Conservation (phyloP, 2,113 vertebrate species). For the Thryonomys swinderianus region DNA sequence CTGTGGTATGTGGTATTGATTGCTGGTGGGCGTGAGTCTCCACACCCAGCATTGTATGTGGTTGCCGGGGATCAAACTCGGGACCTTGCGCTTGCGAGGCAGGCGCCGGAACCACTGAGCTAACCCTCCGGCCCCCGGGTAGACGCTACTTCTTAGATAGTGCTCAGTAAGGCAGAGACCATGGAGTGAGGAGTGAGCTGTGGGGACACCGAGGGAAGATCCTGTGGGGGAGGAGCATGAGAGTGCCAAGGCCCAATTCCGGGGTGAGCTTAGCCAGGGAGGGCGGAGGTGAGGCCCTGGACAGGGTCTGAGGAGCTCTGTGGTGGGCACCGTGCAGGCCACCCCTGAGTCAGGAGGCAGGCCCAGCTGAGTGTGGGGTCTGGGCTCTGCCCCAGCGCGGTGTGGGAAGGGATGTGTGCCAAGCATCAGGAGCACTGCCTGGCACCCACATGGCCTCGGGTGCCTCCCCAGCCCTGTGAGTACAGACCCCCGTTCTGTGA, state of each 20-base stretch:
- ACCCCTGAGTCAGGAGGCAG: background rate
- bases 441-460: background rate
- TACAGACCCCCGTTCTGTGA: background rate
- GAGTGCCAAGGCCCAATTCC: rapidly evolving
- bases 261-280: rapidly evolving
- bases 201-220: rapidly evolving
- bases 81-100: no score
- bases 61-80: no score
- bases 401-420: rapidly evolving
- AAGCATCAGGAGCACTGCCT: no score
- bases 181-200: background rate
- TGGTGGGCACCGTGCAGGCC: background rate
- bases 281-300: background rate
- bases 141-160: no score
- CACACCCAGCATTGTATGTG: no score
- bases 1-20: no score
- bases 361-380: rapidly evolving
- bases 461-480: background rate
- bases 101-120: no score
- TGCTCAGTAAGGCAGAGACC: background rate
- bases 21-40: no score
- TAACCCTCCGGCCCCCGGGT: no score
- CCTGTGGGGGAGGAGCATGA: rapidly evolving
- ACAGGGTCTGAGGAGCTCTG: background rate
- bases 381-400: rapidly evolving